Conservation (phyloP, 2,888 invertebrate species). For the Lepeophtheirus nordmannii region DNA sequence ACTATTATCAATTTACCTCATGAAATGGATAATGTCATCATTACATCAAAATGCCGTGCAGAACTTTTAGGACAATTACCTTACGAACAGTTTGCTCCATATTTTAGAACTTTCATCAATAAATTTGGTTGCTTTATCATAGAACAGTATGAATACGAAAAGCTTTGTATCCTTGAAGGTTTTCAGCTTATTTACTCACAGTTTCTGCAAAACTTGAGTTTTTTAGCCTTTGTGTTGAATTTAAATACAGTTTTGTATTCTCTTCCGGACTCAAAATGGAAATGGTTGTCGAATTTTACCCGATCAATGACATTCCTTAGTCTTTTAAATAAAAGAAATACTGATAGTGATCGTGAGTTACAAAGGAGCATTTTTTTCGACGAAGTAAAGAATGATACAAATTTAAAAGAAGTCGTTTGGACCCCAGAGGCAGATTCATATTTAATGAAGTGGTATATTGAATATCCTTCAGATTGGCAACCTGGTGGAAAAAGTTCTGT, state of each 20-base stretch:
- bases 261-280: background rate
- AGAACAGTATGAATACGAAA: conserved; percentile 43
- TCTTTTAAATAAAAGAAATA: background rate
- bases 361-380: background rate
- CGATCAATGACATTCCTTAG: background rate
- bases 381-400: background rate
- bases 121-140: conserved; percentile 39
- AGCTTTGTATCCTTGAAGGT: conserved; percentile 43
- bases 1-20: background rate
- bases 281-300: background rate
- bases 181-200: background rate
- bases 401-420: conserved; percentile 35
- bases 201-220: background rate
- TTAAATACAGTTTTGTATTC: conserved; percentile 9
- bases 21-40: conserved; percentile 17
- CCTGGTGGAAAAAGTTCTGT: conserved; percentile 46
- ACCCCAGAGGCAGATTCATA: conserved; percentile 44
- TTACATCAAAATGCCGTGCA: conserved; percentile 36
- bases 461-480: conserved; percentile 49
- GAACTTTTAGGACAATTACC: conserved; percentile 41
- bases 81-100: conserved; percentile 40
- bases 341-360: background rate
- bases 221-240: background rate
- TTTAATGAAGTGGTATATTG: conserved; percentile 46
- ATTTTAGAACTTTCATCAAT: conserved; percentile 39